Conservation (phyloP, 2,797 vertebrate species). For the Manis crassicaudata region DNA sequence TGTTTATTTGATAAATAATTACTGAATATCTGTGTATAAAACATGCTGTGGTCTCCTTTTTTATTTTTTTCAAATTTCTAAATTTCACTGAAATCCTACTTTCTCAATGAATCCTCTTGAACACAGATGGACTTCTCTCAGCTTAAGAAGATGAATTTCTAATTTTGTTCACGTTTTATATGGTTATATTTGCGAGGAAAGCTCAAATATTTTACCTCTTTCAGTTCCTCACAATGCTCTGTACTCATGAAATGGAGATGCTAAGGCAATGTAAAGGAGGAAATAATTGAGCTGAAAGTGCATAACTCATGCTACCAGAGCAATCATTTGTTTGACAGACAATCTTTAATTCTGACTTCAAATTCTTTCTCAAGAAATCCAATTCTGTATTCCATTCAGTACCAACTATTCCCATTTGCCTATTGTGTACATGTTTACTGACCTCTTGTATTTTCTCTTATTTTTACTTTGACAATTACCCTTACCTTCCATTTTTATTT, state of each 20-base stretch:
- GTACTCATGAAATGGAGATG: not conserved
- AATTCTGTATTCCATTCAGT: not conserved
- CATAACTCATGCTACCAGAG: not conserved
- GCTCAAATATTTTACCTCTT: not conserved
- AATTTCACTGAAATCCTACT: not conserved
- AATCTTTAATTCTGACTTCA: not conserved
- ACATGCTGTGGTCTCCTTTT: not conserved
- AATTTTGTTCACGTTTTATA: not conserved
- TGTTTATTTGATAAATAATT: not conserved
- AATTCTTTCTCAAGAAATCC: not conserved
- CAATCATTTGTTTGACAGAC: not conserved
- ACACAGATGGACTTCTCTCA: not conserved
- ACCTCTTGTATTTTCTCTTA: not conserved
- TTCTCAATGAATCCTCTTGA: not conserved
- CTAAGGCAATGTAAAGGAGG: not conserved
- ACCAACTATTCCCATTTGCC: not conserved
- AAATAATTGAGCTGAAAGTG: not conserved
- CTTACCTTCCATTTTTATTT: not conserved
- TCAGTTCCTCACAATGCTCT: not conserved
- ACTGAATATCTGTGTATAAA: not conserved
- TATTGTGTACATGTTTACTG: not conserved
- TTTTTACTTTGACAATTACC: not conserved
- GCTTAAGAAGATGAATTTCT: not conserved
- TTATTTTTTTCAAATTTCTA: not conserved
- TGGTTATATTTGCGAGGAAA: not conserved